Evolutionary conservation across 2,888 invertebrate species (phyloP), one percentile per base, ranked within the genome.

Genomic region (Acronicta leporina): DNA sequence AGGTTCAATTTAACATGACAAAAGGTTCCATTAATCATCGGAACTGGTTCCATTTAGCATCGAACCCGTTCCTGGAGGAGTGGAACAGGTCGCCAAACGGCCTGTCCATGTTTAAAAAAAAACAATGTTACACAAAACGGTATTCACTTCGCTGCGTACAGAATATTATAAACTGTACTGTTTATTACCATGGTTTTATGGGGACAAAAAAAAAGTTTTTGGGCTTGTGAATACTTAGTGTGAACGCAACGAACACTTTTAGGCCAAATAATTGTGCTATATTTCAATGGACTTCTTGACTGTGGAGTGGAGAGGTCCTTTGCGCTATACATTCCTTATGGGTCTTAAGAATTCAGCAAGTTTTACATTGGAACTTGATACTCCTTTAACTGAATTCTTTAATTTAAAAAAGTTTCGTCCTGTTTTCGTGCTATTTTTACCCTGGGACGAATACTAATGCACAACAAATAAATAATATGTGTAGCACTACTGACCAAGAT

Each of bases 91-190:
- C 69, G 59, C 45, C 67, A 68, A 20, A 65, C 64, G 57, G 48
- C 59, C 62, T 44, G 47, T 43, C 45, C 59, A 55, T 59, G 60
- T 66, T 64, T 73, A 68, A 61, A 70, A 77, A n/a, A 61, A 58
- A 50, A 57, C 76, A 75, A 66, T 77, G 60, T 74, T 58, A 62
- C 3, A n/a, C n/a, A 46, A 58, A 72, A 69, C 74, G 66, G 74
- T 75, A 73, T 38, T 38, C 27, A 43, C 43, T 20, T 48, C 47
- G 14, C 33, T 27, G 27, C 49, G 51, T 63, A 65, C 62, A 52
- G 60, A 61, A 59, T 63, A 50, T 53, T 50, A 42, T 53, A 53
- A 61, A 67, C 73, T 45, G 73, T 61, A 54, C 48, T 42, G 49
- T 57, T 53, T 69, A 56, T 53, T 69, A 27, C 14, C 53, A 42